Conservation (phyloP, 2,113 vertebrate genomes). For the Drymodes brunneopygia region DNA sequence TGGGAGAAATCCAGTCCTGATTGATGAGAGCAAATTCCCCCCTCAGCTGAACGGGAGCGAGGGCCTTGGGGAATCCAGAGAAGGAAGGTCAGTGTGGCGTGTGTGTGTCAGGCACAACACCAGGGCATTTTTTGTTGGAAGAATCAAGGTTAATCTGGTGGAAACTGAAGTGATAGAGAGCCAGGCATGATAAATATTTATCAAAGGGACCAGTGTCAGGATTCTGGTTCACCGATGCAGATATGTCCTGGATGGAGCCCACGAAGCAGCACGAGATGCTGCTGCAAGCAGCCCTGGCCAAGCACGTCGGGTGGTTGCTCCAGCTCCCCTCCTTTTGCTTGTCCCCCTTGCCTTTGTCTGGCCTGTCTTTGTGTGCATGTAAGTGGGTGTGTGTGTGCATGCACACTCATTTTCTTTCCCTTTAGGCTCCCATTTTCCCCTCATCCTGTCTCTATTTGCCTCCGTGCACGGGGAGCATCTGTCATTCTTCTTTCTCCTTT, state of each 20-base stretch:
- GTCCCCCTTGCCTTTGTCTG: conserved; percentile 31
- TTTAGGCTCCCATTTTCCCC: conserved; percentile 20
- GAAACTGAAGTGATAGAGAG: conserved; percentile 58
- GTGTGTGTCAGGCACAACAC: neutral
- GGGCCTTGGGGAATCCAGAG: neutral
- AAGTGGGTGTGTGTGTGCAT: neutral
- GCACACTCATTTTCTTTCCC: conserved; percentile 5
- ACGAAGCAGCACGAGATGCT: neutral
- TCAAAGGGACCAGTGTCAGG: neutral
- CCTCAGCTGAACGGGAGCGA: neutral
- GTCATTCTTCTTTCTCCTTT: conserved; percentile 38
- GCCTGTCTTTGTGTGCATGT: neutral
- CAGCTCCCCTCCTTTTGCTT: neutral
- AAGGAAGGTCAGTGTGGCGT: neutral
- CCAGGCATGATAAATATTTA: conserved; percentile 53
- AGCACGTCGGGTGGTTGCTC: neutral
- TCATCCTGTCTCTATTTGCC: neutral
- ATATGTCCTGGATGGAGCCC: neutral
- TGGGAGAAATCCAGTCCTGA: conserved; percentile 61
- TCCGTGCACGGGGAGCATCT: neutral
- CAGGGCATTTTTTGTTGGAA: conserved; percentile 15
- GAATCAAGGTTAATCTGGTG: conserved; percentile 58
- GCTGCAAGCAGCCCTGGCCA: neutral
- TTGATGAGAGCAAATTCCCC: conserved; percentile 25
- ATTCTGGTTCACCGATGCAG: neutral